Evolutionary conservation across 2,797 vertebrate species (phyloP), one percentile per base, ranked within the genome.

Genomic region (Harpagifer antarcticus): DNA sequence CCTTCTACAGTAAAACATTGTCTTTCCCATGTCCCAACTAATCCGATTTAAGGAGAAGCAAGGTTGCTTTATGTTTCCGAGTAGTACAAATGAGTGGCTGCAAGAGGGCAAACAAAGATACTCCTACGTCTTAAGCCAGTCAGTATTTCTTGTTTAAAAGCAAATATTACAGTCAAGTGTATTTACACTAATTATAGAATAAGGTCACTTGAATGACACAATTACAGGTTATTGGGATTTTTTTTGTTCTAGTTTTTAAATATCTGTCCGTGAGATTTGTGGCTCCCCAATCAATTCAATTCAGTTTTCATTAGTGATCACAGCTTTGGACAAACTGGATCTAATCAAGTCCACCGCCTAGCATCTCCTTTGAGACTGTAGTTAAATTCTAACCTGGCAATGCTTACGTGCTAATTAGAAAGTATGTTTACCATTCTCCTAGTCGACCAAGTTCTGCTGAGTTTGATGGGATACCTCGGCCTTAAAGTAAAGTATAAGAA

Each of bases 1-100:
- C 76, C 64, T 74, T 64, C 64, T 53, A 68, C 49, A 59, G 65
- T 44, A 55, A 68, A 65, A 43, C 65, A 74, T 47, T 43, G 13
- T 50, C 43, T 78, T 20, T 50, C n/a, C 8, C 3, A 1, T 43
- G 54, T 49, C 59, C 37, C 57, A 55, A 60, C 43, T 54, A 17
- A 62, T 56, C 45, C 44, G 11, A 71, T 48, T 27, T 65, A 49
- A 33, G 56, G 59, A 9, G 40, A 66, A 55, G 53, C 17, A 42
- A 45, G 64, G 57, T 64, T 69, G 37, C 31, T 76, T 54, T 40
- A 40, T 64, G 33, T 74, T 76, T 53, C 64, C 3, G n/a, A 40
- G 49, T 54, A 20, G 56, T 55, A 20, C 6, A 23, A 52, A 66
- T 3, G 3, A 59, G 67, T 3, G 40, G 67, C 45, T 67, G 57